phyloP scores from a whole-genome alignment of 2,888 invertebrate species.

The Ommatoiulus sabulosus region DNA sequence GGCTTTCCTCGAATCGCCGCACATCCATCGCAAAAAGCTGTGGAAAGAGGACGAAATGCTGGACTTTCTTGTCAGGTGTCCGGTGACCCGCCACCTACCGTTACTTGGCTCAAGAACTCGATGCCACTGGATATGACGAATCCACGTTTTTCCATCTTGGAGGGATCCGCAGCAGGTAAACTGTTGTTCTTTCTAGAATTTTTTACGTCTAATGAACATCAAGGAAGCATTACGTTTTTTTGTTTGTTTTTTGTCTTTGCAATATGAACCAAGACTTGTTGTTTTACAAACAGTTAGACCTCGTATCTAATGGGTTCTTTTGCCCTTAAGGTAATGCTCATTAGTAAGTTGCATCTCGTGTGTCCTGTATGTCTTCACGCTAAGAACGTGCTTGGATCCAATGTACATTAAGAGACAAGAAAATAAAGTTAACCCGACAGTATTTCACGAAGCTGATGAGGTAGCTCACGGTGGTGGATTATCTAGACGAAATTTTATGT shows the following conservation, averaged over 20 bases:
- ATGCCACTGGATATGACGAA: conserved; percentile 87
- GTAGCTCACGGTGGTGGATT: too few relatives aligned
- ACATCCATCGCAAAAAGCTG: conserved; percentile 91
- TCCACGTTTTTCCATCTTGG: conserved; percentile 85
- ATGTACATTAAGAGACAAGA: neutral
- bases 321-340: neutral
- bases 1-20: conserved; percentile 93
- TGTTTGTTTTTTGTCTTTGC: too few relatives aligned
- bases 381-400: neutral
- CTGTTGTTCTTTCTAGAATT: neutral
- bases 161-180: conserved; percentile 78
- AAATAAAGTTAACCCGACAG: neutral
- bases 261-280: too few relatives aligned
- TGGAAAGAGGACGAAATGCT: conserved; percentile 94
- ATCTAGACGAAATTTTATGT: too few relatives aligned
- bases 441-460: neutral
- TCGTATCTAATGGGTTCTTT: neutral
- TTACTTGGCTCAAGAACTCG: conserved; percentile 94
- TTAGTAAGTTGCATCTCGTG: neutral
- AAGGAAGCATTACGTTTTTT: too few relatives aligned
- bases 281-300: neutral
- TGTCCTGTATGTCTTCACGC: neutral
- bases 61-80: conserved; percentile 89
- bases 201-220: too few relatives aligned
- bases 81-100: conserved; percentile 82